Evolutionary conservation across 2,797 vertebrate species (phyloP).

Genomic region (Masticophis lateralis): DNA sequence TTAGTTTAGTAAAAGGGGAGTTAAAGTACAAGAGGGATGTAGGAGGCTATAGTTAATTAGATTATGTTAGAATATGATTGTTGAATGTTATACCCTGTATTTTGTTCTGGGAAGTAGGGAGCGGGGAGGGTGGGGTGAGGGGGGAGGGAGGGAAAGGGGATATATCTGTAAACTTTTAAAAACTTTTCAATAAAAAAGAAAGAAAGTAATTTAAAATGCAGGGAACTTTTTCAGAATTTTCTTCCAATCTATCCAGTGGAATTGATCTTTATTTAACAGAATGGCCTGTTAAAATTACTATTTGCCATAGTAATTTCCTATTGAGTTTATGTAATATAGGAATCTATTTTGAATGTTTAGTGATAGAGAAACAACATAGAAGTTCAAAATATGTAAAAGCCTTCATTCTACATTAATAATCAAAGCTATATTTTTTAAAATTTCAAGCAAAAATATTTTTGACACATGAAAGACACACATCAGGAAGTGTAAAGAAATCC

Average conservation of each 20-base stretch:
- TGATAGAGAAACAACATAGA: conserved; percentile 22
- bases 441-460: conserved; percentile 43
- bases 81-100: no score
- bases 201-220: conserved; percentile 46
- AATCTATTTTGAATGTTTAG: not conserved
- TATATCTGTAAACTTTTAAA: no score
- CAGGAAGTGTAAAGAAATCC: conserved; percentile 58
- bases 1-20: no score
- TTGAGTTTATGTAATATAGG: conserved; percentile 23
- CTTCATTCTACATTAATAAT: not conserved
- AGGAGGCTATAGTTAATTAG: no score
- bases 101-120: no score
- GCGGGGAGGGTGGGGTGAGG: no score
- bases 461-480: conserved; percentile 41
- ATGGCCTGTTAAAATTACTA: conserved; percentile 43
- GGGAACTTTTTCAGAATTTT: conserved; percentile 38
- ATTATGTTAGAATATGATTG: no score
- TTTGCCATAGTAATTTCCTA: conserved; percentile 25
- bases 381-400: not conserved
- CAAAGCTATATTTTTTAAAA: conserved; percentile 29
- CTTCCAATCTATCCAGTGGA: conserved; percentile 64
- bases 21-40: no score
- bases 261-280: conserved; percentile 1
- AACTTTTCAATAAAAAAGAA: no score
- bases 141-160: no score